These are phyloP conservation scores for Corvus moneduloides DNA, from an alignment of 2,113 vertebrate genomes.

Conservation along the genomic window DNA sequence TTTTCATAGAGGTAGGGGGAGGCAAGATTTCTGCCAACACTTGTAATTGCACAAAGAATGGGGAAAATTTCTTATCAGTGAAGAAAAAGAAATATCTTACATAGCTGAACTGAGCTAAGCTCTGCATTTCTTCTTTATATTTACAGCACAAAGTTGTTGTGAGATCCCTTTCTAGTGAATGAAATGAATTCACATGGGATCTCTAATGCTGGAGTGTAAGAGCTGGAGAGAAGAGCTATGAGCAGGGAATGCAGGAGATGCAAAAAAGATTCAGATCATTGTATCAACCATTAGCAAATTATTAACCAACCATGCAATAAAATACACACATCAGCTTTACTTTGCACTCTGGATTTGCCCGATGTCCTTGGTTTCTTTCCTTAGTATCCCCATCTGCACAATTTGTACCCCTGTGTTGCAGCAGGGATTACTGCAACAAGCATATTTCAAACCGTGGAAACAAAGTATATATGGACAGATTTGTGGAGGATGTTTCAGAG, in stretches of 20 bases:
- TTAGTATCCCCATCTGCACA: not conserved
- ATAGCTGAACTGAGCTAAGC: not conserved
- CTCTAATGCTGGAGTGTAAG: fast-evolving
- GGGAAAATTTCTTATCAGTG: not conserved
- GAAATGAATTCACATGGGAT: not conserved
- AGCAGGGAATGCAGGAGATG: not conserved
- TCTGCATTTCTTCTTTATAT: not conserved
- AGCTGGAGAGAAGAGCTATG: not conserved
- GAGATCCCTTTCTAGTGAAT: not conserved
- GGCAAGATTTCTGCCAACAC: not conserved
- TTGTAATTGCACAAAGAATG: not conserved
- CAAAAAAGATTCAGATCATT: not conserved
- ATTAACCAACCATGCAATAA: not conserved
- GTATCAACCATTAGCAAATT: not conserved
- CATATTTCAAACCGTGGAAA: too few species aligned
- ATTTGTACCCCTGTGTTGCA: not conserved
- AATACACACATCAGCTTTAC: not conserved
- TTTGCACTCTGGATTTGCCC: not conserved
- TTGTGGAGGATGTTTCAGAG: too few species aligned
- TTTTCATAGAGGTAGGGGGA: not conserved
- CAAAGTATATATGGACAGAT: too few species aligned
- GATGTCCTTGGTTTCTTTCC: not conserved
- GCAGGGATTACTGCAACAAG: too few species aligned
- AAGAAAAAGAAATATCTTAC: not conserved
- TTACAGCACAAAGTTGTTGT: not conserved